A percentile compares a stretch with the other conserved stretches of the same genome.
Evolutionary conservation across 1,140 invertebrate genomes (phyloP).

Genomic region (Calosoma granatense): DNA sequence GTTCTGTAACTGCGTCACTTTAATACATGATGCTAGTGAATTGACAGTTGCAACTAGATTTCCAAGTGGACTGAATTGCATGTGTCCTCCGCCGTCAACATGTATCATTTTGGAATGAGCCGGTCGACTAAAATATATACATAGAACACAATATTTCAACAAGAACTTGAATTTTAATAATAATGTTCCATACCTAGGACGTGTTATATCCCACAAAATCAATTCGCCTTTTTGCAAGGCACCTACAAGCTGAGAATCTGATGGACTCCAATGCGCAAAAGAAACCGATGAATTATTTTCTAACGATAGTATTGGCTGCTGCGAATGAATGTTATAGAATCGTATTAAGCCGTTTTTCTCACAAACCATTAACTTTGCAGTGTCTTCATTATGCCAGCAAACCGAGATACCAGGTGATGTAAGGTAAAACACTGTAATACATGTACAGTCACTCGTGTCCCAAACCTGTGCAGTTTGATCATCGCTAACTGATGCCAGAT

Average conservation of each 20-base stretch:
- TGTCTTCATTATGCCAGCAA: slow-evolving; percentile 58
- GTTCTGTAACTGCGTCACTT: slow-evolving; percentile 46
- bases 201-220: slow-evolving; percentile 50
- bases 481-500: slow-evolving; percentile 63
- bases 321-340: slow-evolving; percentile 58
- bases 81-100: slow-evolving; percentile 43
- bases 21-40: slow-evolving; percentile 45
- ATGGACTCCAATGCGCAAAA: slow-evolving; percentile 57
- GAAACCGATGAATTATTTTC: slow-evolving; percentile 52
- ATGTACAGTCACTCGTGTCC: slow-evolving; percentile 44
- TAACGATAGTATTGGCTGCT: slow-evolving; percentile 59
- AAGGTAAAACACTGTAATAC: slow-evolving; percentile 47
- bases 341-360: slow-evolving; percentile 63
- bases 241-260: slow-evolving; percentile 49
- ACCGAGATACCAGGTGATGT: slow-evolving; percentile 55
- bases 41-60: slow-evolving; percentile 50
- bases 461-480: slow-evolving; percentile 65
- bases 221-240: slow-evolving; percentile 51
- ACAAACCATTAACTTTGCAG: slow-evolving; percentile 61
- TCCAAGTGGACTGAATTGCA: slow-evolving; percentile 43
- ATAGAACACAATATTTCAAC: slow-evolving; percentile 6
- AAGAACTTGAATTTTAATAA: neutral
- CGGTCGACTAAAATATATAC: slow-evolving; percentile 37
- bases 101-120: slow-evolving; percentile 43
- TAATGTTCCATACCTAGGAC: slow-evolving; percentile 37